Base-by-base conservation (phyloP, 2,888 invertebrate species). In the Tromatobia lineatoria region DNA sequence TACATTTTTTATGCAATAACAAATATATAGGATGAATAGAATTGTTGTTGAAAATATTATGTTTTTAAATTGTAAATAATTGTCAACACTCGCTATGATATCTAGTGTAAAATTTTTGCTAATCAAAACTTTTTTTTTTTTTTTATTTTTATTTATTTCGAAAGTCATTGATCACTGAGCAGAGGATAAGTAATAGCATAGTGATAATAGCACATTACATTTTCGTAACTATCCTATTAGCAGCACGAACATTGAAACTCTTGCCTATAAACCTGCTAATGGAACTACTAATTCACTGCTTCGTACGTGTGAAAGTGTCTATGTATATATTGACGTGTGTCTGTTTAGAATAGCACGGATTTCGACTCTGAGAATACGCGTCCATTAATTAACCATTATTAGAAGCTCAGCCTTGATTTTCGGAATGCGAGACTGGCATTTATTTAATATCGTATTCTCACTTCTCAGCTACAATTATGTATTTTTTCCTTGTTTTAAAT, bases 201-300 rank as follows among this genome's bases (percentile, higher is more conserved):
- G 23, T 23, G 11, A 54, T 23, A 13, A 61, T 8, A 61, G 7
- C 29, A 34, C n/a, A 15, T 61, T 70, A 34, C 20, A 13, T 50
- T 13, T 50, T 6, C 50, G 67, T 18, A 8, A 6, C 25, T 50
- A 29, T 47, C 29, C 0, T 25, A 67, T n/a, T 10, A n/a, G 25
- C 18, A n/a, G 7, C 8, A 7, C 18, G 29, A 3, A n/a, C 50
- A 15, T 3, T 45, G 69, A 29, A 69, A 70, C 20, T 10, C 23
- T 23, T 29, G 20, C 20, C 38, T 11, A 54, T 70, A 52, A 70
- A 38, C n/a, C 34, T 23, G 54, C 57, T 71, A 71, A 71, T 71
- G 54, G n/a, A 54, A 71, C 57, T 57, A 42, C 57, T 71, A 57
- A 57, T 71, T 38, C 57, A 57, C 38, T 20, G 42, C 8, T 38